Base-by-base conservation (phyloP, 2,113 vertebrate species). In the Apeltes quadracus region DNA sequence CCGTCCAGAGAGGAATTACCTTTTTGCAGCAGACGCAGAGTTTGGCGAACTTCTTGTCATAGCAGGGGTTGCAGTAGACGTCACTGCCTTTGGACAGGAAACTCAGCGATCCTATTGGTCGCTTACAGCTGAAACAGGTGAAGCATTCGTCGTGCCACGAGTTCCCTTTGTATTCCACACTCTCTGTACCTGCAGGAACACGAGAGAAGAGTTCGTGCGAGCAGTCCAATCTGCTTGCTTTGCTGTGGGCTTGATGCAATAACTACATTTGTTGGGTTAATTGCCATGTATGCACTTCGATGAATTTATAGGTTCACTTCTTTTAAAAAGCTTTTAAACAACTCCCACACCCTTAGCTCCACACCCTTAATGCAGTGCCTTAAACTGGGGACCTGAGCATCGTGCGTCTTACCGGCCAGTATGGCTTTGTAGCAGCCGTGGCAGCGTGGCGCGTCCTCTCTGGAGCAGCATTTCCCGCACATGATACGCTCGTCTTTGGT, bases 121-220 rank as follows among this genome's bases (percentile, higher is more conserved):
- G 87, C 87, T 96, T 97, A 90, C 97, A 99, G 87, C 93, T 90
- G 89, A 86, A 95, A 89, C 98, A 99, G 75, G 90, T 96, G 92
- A 99, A 99, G 55, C 98, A 99, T 39, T 98, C 95, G 6, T 98
- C 95, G 10, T 99, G 98, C 95, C 96, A 99, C 1, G 95, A 89
- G 68, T 93, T 95, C 34, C 95, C 96, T 93, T 98, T 98, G 91
- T 99, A 99, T 83, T 97, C 96, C 80, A 98, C 96, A 0, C 95
- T 98, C 85, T 96, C 95, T 66, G 94, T 92, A 79, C 96, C 97
- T 98, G 54, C 8, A 79, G 66, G 22, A n/a, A 7, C 25, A 78
- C 1, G 5, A 36, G 16, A 46, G 5, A 43, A 16, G 62, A 46
- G 27, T 29, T 13, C 3, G n/a, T 13, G 25, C 16, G n/a, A 32